These are phyloP conservation scores for Gymnoscopelus microlampas DNA, from an alignment of 2,797 vertebrate species.

Conservation along the genomic window DNA sequence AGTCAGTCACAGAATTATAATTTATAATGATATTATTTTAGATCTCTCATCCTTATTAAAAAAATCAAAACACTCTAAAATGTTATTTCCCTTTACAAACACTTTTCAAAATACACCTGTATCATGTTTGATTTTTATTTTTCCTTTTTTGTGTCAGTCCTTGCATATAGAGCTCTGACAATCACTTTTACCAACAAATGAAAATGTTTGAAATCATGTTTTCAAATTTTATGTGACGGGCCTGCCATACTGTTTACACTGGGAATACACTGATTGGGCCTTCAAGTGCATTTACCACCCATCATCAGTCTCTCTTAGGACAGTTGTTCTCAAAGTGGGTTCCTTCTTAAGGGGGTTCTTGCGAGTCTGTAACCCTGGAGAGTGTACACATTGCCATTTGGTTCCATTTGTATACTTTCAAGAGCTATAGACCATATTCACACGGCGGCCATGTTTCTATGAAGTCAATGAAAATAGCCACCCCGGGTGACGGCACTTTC, in stretches of 20 bases:
- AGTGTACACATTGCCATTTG: no score
- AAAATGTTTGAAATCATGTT: conserved; percentile 21
- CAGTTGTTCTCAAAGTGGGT: no score
- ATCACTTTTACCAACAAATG: not conserved
- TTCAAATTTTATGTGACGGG: conserved; percentile 14
- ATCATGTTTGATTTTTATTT: conserved; percentile 25
- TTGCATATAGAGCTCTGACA: conserved; percentile 5
- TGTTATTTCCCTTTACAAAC: conserved; percentile 8
- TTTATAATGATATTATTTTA: conserved; percentile 5
- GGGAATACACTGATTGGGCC: conserved; percentile 11
- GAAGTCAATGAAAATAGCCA: no score
- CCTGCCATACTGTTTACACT: conserved; percentile 41
- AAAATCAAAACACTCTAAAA: conserved; percentile 22
- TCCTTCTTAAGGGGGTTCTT: no score
- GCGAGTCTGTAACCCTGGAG: no score
- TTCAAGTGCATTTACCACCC: conserved; percentile 5
- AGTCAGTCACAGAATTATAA: no score
- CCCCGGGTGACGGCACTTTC: no score
- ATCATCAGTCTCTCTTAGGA: not conserved
- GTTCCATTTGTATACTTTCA: no score
- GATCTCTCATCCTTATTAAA: conserved; percentile 16
- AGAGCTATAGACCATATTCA: no score
- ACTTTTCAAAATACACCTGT: conserved; percentile 11
- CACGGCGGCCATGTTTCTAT: no score
- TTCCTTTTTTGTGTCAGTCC: conserved; percentile 29